Base-by-base conservation (phyloP, 2,797 vertebrate genomes). In the Micromesistius poutassou region DNA sequence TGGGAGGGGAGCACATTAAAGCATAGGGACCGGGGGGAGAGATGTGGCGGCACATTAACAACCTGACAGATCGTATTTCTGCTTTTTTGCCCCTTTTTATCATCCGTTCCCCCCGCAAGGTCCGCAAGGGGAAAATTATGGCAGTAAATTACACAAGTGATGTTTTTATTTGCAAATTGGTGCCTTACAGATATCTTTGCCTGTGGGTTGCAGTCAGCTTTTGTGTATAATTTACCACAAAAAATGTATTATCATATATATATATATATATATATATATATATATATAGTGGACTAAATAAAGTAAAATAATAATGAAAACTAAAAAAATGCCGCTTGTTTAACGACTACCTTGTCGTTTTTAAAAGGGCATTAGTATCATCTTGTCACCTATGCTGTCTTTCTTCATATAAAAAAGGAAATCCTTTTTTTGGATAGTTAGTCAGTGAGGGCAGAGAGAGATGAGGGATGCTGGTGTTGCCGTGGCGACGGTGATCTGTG, bases 391-490 rank as follows among this genome's bases (percentile, higher is more conserved):
- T 55, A 22, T 22, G 16, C 19, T 55, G 19, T 55, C 46, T 55
- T 19, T 55, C 46, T 55, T 55, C 19, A 19, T 19, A 19, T 55
- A 1, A 55, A 55, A 55, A n/a, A 55, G 46, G 85, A 88, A 91
- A 87, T 90, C 94, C 93, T 94, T 93, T 91, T 82, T 82, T 75
- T 81, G 82, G 79, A 38, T 25, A 31, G 68, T 30, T 62, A 79
- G 85, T 83, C 87, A 86, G 62, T 75, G n/a, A 25, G 73, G 19
- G 73, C 30, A 30, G 46, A 72, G 14, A 31, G 76, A 75, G 16
- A 33, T 35, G 14, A 31, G 76, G 74, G 16, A 40, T 35, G 70
- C 70, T 30, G 70, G 70, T 71, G 70, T 71, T 71, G 28, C 70
- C 70, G 30, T 71, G 30, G 76, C 89, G 88, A 87, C 89, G 88